These are phyloP conservation scores for Lepas anatifera DNA, from an alignment of 2,888 invertebrate species.

Conservation along the genomic window DNA sequence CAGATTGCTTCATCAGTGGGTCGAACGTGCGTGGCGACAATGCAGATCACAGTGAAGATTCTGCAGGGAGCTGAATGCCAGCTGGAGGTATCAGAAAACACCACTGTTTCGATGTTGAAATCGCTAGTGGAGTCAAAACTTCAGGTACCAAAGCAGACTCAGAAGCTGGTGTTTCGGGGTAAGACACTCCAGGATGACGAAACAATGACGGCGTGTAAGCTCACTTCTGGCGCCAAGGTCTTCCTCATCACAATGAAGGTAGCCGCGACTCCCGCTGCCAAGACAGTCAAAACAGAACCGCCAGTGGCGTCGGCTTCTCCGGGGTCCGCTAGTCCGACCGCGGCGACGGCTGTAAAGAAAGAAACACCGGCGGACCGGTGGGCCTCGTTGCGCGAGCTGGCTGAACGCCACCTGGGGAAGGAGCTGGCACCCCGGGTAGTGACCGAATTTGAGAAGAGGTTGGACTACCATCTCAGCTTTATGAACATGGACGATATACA, in stretches of 20 bases:
- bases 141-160: not conserved
- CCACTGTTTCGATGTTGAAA: not conserved
- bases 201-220: not conserved
- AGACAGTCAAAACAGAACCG: not conserved
- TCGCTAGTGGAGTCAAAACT: not conserved
- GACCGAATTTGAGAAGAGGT: not conserved
- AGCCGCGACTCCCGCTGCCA: not conserved
- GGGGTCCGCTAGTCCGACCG: not conserved
- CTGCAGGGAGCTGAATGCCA: not conserved
- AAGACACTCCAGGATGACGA: not conserved
- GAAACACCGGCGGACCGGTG: not conserved
- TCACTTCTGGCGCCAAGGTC: not conserved
- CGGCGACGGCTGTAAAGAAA: too few species aligned
- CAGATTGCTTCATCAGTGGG: not conserved
- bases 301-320: not conserved
- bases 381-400: not conserved
- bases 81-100: not conserved
- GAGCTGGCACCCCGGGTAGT: not conserved
- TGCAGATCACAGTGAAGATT: not conserved
- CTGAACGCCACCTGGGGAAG: not conserved
- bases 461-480: not conserved
- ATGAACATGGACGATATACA: constrained; percentile 2
- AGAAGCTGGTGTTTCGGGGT: not conserved
- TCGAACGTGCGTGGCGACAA: not conserved
- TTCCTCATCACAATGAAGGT: not conserved